Percentiles rank a stretch among this genome's conserved stretches.
These are phyloP conservation scores for Acronicta alni DNA, from an alignment of 2,888 invertebrate genomes.

Conservation along the genomic window DNA sequence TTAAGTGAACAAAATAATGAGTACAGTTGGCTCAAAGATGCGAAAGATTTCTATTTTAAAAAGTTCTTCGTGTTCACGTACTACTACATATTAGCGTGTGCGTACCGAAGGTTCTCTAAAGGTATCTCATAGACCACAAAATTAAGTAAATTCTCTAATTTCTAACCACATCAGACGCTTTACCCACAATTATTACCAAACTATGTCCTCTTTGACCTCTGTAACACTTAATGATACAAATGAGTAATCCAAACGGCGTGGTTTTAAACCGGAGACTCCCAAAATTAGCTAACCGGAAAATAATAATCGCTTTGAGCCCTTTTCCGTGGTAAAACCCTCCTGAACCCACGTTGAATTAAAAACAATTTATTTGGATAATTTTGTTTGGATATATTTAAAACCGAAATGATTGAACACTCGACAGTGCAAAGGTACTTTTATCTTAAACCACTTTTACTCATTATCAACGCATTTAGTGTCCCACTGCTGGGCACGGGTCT, in stretches of 20 bases:
- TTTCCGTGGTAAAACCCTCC: conserved; percentile 35
- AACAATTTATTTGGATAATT: conserved; percentile 41
- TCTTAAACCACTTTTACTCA: no score
- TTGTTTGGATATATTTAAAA: not conserved
- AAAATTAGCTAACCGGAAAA: conserved; percentile 54
- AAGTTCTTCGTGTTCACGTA: no score
- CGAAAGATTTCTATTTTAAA: no score
- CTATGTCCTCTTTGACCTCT: conserved; percentile 26
- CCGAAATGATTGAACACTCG: no score
- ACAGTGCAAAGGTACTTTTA: no score
- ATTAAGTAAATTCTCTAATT: not conserved
- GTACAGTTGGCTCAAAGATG: no score
- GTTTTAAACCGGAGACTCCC: conserved; percentile 40
- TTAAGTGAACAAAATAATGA: no score
- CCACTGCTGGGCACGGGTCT: no score
- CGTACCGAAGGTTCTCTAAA: no score
- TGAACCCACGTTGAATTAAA: conserved; percentile 37
- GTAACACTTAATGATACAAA: conserved; percentile 37
- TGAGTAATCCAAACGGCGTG: conserved; percentile 45
- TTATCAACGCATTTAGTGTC: no score
- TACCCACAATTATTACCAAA: conserved; percentile 10
- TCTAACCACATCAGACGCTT: not conserved
- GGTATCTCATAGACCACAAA: no score
- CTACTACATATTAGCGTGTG: no score
- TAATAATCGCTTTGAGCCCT: conserved; percentile 53